A percentile compares a stretch with the other conserved stretches of the same genome.
Conservation (phyloP, 2,113 vertebrate genomes). For the Urocitellus parryii region DNA sequence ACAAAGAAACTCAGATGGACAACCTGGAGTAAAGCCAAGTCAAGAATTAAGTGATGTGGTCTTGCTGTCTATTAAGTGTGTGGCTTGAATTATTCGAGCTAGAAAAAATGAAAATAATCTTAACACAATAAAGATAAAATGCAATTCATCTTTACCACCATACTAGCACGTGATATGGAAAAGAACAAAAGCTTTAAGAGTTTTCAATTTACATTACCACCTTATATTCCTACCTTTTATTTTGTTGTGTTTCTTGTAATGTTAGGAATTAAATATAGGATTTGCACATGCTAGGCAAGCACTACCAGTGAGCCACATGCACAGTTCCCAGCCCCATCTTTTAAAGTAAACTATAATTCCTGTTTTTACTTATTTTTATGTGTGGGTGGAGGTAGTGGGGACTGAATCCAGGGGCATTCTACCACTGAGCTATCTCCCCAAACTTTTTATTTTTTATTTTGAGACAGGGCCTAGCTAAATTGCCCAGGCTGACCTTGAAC, state of each 20-base stretch:
- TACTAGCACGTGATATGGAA: neutral
- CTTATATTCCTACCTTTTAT: neutral
- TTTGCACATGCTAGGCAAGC: neutral
- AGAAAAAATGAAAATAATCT: conserved; percentile 10
- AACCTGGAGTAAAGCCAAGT: neutral
- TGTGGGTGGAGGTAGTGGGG: neutral
- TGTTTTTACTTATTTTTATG: neutral
- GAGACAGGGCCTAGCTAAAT: neutral
- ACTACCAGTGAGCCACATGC: neutral
- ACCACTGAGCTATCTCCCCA: neutral
- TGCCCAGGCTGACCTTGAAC: neutral
- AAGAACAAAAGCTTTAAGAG: conserved; percentile 1
- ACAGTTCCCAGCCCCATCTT: neutral
- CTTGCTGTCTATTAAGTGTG: neutral
- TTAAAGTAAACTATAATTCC: neutral
- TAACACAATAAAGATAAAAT: neutral
- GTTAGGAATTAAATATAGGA: neutral
- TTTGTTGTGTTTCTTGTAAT: neutral
- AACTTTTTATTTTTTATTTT: neutral
- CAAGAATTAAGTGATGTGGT: neutral
- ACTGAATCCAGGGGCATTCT: neutral
- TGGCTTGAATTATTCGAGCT: neutral
- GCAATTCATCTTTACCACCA: neutral
- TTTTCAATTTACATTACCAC: neutral
- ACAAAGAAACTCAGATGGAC: neutral